These are phyloP conservation scores for Typhlichthys subterraneus DNA, from an alignment of 2,797 vertebrate genomes.

Conservation along the genomic window DNA sequence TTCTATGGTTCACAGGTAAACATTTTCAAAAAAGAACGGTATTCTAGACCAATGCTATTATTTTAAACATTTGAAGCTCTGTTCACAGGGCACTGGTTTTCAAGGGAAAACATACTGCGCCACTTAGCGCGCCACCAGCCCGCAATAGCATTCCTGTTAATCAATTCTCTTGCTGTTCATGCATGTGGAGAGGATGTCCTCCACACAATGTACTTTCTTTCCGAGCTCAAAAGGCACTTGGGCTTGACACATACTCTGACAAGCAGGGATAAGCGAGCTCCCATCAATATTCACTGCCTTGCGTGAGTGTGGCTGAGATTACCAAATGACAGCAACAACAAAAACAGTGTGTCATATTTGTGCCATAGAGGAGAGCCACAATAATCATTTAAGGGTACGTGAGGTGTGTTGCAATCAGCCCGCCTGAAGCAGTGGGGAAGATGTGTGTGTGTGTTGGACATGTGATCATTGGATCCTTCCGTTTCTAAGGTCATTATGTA, in stretches of 20 bases:
- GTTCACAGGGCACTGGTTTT: slow-evolving; percentile 32
- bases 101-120: slow-evolving; percentile 50
- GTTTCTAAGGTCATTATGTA: slow-evolving; percentile 48
- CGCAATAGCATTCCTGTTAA: slow-evolving; percentile 43
- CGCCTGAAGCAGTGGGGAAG: not conserved
- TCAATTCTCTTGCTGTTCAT: slow-evolving; percentile 52
- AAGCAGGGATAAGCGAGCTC: slow-evolving; percentile 57
- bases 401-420: slow-evolving; percentile 46
- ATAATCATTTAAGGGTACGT: slow-evolving; percentile 51
- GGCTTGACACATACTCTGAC: slow-evolving; percentile 58
- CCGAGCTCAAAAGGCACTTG: slow-evolving; percentile 35
- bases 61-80: slow-evolving; percentile 48
- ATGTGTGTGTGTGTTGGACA: slow-evolving; percentile 44
- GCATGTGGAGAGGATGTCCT: slow-evolving; percentile 61
- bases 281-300: slow-evolving; percentile 66
- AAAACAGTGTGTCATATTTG: slow-evolving; percentile 69
- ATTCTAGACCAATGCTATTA: slow-evolving; percentile 26
- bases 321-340: slow-evolving; percentile 70
- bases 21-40: too few species aligned
- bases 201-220: slow-evolving; percentile 55
- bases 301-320: slow-evolving; percentile 54
- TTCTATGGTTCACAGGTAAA: too few species aligned
- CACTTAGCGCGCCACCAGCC: slow-evolving; percentile 39
- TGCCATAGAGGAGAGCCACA: slow-evolving; percentile 36
- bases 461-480: slow-evolving; percentile 46